Evolutionary conservation across 2,113 vertebrate species (phyloP).

Genomic region (Monarcha castaneiventris): DNA sequence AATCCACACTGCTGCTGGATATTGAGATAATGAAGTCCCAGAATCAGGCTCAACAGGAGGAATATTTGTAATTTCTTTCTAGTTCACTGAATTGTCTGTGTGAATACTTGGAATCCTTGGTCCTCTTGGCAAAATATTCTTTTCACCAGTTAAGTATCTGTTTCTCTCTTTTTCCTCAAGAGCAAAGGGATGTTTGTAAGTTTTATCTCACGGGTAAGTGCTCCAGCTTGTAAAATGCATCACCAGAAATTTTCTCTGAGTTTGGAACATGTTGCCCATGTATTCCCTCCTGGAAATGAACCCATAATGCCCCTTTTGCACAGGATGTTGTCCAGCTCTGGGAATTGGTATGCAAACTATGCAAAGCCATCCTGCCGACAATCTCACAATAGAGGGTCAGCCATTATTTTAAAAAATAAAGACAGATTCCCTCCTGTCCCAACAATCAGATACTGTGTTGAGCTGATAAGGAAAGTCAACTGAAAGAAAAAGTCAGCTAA

Average conservation of each 20-base stretch:
- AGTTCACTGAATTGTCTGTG: neutral
- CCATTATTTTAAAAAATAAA: neutral
- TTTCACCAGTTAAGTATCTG: neutral
- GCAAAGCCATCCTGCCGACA: neutral
- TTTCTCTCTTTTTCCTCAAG: neutral
- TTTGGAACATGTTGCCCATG: neutral
- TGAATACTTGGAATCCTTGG: neutral
- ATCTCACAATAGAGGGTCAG: neutral
- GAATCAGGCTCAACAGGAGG: neutral
- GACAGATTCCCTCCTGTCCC: neutral
- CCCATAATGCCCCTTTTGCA: neutral
- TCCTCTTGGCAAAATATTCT: neutral
- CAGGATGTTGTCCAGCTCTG: slow-evolving; percentile 1
- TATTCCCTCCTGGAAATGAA: slow-evolving; percentile 10
- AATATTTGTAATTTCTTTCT: neutral
- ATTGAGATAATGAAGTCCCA: neutral
- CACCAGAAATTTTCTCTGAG: neutral
- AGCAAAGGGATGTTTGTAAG: neutral
- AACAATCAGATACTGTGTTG: neutral
- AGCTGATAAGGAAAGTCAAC: neutral
- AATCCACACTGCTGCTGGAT: neutral
- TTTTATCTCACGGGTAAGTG: neutral
- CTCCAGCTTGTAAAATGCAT: neutral
- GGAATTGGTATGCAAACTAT: neutral
- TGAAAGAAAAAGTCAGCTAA: neutral